Evolutionary conservation across 2,113 vertebrate species (phyloP).

Genomic region (Rhinoptilus africanus): DNA sequence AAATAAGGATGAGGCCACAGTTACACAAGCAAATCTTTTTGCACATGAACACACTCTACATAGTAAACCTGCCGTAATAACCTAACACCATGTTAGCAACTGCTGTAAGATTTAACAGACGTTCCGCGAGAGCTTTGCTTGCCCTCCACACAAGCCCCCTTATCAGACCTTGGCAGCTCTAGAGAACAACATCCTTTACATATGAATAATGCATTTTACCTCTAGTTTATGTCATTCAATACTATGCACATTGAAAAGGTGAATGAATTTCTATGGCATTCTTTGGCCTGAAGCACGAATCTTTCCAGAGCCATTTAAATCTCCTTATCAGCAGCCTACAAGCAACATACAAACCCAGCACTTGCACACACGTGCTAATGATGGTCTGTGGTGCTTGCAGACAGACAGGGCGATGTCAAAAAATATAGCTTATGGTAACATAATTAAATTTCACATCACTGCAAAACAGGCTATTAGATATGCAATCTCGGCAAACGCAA

Average conservation of each 20-base stretch:
- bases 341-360: constrained; percentile 43
- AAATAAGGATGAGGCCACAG: constrained; percentile 49
- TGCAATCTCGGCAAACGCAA: constrained; percentile 55
- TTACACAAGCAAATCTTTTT: constrained; percentile 40
- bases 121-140: not conserved
- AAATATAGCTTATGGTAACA: constrained; percentile 33
- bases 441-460: constrained; percentile 54
- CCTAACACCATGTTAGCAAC: constrained; percentile 33
- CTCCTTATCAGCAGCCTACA: constrained; percentile 71
- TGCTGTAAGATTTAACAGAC: constrained; percentile 25
- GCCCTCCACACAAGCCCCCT: not conserved
- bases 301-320: constrained; percentile 69
- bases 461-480: constrained; percentile 35
- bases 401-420: not conserved
- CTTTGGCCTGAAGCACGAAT: constrained; percentile 63
- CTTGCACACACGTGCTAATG: constrained; percentile 1
- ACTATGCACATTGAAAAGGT: not conserved
- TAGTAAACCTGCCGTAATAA: constrained; percentile 8
- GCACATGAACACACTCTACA: constrained; percentile 11
- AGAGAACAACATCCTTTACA: constrained; percentile 64
- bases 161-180: constrained; percentile 70
- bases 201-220: constrained; percentile 61
- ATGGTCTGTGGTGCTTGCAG: not conserved
- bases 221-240: constrained; percentile 52
- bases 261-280: constrained; percentile 66